A percentile compares a stretch with the other conserved stretches of the same genome.
Evolutionary conservation across 2,113 vertebrate species (phyloP).

Genomic region (Zosterops pallidus): DNA sequence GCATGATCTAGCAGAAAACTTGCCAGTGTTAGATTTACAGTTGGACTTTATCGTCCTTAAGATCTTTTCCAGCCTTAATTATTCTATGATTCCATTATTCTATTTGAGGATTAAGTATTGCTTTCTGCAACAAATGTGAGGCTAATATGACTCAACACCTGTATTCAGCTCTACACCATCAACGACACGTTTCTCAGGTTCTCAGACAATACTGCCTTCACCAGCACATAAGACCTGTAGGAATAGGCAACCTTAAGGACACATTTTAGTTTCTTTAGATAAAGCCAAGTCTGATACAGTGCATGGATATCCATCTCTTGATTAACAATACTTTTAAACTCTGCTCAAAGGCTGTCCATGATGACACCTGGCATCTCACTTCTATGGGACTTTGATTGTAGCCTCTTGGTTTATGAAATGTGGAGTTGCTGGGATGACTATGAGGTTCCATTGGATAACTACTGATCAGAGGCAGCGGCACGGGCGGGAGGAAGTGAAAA

Average conservation of each 20-base stretch:
- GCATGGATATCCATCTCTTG: background rate
- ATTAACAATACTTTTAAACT: background rate
- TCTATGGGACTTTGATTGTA: background rate
- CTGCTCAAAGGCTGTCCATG: background rate
- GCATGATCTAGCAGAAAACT: background rate
- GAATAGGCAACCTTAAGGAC: background rate
- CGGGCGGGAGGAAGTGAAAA: background rate
- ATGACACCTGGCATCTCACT: background rate
- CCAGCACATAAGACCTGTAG: background rate
- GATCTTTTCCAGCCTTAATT: background rate
- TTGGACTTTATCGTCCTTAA: background rate
- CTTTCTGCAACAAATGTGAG: background rate
- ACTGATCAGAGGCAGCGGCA: background rate
- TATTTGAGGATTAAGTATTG: background rate
- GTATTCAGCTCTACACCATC: background rate
- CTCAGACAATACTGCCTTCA: background rate
- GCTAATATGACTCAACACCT: background rate
- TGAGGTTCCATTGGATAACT: background rate
- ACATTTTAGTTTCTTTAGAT: background rate
- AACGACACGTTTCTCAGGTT: background rate
- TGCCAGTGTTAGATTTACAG: background rate
- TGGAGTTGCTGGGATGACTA: background rate
- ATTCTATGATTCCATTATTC: background rate
- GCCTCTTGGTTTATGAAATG: background rate
- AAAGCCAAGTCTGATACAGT: background rate